Percentiles rank a stretch among this genome's conserved stretches.
Evolutionary conservation across 92 coral and sea anemone species (phyloP).

Genomic region (Umimayanthus chanpuru): DNA sequence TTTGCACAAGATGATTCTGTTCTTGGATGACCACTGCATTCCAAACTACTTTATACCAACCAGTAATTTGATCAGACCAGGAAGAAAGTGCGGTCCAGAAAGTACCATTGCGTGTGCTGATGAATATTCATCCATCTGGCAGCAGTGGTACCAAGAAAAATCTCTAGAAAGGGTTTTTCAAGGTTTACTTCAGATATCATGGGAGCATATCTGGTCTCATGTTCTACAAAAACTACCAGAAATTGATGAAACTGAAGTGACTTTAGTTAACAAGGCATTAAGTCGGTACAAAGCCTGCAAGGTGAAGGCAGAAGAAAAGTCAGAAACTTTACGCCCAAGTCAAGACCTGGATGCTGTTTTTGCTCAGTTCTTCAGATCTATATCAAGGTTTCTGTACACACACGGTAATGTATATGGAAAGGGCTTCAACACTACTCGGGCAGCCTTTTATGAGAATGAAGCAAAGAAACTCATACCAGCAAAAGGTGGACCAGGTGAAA

Average conservation of each 20-base stretch:
- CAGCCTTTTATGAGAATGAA: slow-evolving; percentile 25
- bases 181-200: not conserved
- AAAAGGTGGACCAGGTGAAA: not conserved
- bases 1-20: not conserved
- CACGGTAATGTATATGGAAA: slow-evolving; percentile 7
- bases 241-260: not conserved
- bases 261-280: not conserved
- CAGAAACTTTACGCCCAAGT: not conserved
- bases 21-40: not conserved
- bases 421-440: slow-evolving; percentile 11
- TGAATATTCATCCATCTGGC: not conserved
- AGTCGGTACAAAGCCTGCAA: slow-evolving; percentile 4
- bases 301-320: not conserved
- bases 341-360: slow-evolving; percentile 8
- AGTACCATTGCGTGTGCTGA: not conserved
- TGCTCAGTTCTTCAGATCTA: not conserved
- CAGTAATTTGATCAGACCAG: slow-evolving; percentile 3
- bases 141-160: not conserved
- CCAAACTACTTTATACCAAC: slow-evolving; percentile 35
- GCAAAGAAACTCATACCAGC: not conserved
- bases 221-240: not conserved
- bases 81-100: not conserved
- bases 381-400: not conserved
- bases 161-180: not conserved
- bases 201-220: not conserved